Percentiles rank a stretch among this genome's conserved stretches.
phyloP scores from a whole-genome alignment of 2,888 invertebrate species.

The Volucella zonaria region DNA sequence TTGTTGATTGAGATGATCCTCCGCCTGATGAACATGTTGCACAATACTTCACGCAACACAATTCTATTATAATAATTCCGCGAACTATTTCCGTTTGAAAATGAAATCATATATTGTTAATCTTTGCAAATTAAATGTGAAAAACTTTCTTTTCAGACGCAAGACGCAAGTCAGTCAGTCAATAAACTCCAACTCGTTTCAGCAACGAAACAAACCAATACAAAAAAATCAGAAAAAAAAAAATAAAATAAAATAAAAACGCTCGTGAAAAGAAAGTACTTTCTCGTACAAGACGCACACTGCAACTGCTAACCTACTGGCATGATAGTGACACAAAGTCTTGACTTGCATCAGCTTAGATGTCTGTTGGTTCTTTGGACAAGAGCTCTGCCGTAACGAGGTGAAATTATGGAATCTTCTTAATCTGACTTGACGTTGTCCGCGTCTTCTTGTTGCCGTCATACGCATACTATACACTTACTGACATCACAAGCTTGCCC shows the following conservation, averaged over 20 bases:
- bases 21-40: slow-evolving; percentile 55
- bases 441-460: too few relatives aligned
- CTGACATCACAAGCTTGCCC: not conserved
- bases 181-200: slow-evolving; percentile 31
- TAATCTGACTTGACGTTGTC: too few relatives aligned
- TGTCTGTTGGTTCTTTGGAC: slow-evolving; percentile 14
- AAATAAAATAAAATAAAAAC: slow-evolving; percentile 19
- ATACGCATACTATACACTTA: too few relatives aligned
- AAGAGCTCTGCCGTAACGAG: slow-evolving; percentile 23
- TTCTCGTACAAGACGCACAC: slow-evolving; percentile 47
- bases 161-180: slow-evolving; percentile 5
- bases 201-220: slow-evolving; percentile 12
- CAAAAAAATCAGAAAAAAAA: slow-evolving; percentile 30
- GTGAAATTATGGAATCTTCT: slow-evolving; percentile 47
- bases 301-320: slow-evolving; percentile 60
- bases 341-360: not conserved
- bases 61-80: not conserved
- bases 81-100: not conserved
- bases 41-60: slow-evolving; percentile 1
- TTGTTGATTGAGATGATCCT: slow-evolving; percentile 65
- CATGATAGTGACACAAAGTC: slow-evolving; percentile 4
- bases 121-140: slow-evolving; percentile 19
- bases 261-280: slow-evolving; percentile 65
- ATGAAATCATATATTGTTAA: not conserved
- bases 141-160: slow-evolving; percentile 63